phyloP scores from a whole-genome alignment of 2,797 vertebrate species.

The Lagodon rhomboides region DNA sequence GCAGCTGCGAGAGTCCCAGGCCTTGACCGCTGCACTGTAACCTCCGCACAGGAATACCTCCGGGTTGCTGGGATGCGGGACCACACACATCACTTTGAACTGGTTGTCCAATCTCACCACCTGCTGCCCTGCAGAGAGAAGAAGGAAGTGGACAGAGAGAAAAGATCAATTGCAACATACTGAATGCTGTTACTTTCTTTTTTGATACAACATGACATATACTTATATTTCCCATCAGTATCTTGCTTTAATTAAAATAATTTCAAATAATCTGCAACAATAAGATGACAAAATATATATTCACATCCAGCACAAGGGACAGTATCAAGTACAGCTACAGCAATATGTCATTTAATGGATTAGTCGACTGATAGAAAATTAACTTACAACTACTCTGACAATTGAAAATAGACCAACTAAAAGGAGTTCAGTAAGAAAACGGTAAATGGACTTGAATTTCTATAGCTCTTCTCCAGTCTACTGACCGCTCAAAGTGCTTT shows the following conservation, averaged over 20 bases:
- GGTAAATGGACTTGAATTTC: too few species aligned
- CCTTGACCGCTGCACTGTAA: constrained; percentile 92
- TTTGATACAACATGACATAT: not conserved
- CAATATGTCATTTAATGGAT: too few species aligned
- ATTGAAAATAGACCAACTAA: too few species aligned
- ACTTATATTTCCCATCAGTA: not conserved
- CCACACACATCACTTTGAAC: constrained; percentile 90
- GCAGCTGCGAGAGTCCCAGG: constrained; percentile 92
- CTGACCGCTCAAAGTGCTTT: too few species aligned
- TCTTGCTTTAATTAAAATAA: not conserved
- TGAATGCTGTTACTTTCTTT: too few species aligned
- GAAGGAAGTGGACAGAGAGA: not conserved
- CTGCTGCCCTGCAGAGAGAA: constrained; percentile 85
- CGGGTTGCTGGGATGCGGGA: constrained; percentile 87
- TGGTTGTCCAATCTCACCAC: constrained; percentile 87
- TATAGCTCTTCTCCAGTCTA: too few species aligned
- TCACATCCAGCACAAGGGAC: not conserved
- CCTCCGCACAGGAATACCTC: constrained; percentile 93
- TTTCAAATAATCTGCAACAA: not conserved
- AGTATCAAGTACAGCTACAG: too few species aligned
- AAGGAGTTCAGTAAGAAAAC: too few species aligned
- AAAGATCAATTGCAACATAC: too few species aligned
- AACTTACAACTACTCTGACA: too few species aligned
- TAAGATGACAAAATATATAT: not conserved
- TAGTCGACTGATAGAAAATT: too few species aligned